A percentile compares a stretch with the other conserved stretches of the same genome.
phyloP scores from a whole-genome alignment of 2,797 vertebrate genomes.

The Prionace glauca region DNA sequence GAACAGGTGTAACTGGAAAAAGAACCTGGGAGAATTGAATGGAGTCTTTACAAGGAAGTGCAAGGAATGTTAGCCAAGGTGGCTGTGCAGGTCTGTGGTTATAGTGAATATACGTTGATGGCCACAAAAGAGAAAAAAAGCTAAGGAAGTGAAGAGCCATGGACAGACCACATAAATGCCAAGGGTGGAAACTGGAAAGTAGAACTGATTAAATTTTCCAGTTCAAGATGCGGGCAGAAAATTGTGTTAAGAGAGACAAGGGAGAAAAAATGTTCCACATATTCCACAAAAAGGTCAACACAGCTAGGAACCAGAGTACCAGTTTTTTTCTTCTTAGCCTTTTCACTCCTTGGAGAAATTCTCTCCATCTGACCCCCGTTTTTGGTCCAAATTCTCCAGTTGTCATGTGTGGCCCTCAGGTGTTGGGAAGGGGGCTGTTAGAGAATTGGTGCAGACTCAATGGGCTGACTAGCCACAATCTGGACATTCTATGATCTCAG shows the following conservation, averaged over 20 bases:
- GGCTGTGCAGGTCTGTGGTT: not conserved
- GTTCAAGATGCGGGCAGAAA: not conserved
- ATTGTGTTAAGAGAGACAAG: not conserved
- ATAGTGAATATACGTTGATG: not conserved
- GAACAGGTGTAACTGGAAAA: not conserved
- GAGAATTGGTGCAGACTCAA: no score
- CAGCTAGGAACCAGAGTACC: not conserved
- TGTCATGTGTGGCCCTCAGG: no score
- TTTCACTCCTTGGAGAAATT: no score
- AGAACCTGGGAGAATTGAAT: not conserved
- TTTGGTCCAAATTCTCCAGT: no score
- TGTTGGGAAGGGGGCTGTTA: no score
- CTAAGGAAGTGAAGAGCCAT: not conserved
- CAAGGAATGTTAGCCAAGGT: not conserved
- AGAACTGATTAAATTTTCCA: not conserved
- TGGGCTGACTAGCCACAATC: no score
- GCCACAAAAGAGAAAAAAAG: not conserved
- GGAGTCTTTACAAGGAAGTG: not conserved
- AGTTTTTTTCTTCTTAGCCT: no score
- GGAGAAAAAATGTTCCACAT: not conserved
- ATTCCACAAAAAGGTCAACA: not conserved
- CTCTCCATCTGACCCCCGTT: no score
- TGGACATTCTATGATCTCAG: no score
- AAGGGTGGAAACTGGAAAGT: not conserved
- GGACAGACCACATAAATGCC: not conserved